These are phyloP conservation scores for Laticauda laticaudata DNA, from an alignment of 2,113 vertebrate genomes.

Conservation along the genomic window DNA sequence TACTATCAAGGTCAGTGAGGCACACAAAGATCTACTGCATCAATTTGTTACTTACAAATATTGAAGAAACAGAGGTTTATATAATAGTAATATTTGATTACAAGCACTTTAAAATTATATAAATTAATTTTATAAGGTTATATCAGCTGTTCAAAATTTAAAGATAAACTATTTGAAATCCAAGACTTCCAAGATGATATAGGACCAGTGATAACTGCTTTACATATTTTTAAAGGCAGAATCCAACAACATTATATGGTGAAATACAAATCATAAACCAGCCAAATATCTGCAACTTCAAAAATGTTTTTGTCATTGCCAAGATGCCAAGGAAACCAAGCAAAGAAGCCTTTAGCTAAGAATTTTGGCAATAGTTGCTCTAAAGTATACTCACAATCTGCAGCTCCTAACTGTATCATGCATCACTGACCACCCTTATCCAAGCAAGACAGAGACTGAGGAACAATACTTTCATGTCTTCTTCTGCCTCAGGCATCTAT, in stretches of 20 bases:
- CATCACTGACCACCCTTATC: background rate
- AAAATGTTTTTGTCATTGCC: background rate
- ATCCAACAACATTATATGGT: background rate
- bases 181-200: background rate
- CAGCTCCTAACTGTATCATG: background rate
- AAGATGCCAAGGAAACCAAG: background rate
- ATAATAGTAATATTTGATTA: background rate
- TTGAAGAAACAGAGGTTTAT: slow-evolving; percentile 32
- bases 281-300: background rate
- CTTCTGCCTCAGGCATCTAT: background rate
- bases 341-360: background rate
- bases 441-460: background rate
- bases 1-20: slow-evolving; percentile 48
- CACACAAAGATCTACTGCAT: slow-evolving; percentile 36
- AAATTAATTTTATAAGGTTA: background rate
- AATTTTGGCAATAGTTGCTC: background rate
- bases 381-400: background rate
- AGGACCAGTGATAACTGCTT: background rate
- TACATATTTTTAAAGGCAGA: background rate
- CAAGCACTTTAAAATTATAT: background rate
- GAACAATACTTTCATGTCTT: background rate
- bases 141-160: background rate
- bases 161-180: background rate
- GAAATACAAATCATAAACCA: background rate
- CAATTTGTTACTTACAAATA: slow-evolving; percentile 30